These are phyloP conservation scores for Petrocephalus sullivani DNA, from an alignment of 2,797 vertebrate species.

Conservation along the genomic window DNA sequence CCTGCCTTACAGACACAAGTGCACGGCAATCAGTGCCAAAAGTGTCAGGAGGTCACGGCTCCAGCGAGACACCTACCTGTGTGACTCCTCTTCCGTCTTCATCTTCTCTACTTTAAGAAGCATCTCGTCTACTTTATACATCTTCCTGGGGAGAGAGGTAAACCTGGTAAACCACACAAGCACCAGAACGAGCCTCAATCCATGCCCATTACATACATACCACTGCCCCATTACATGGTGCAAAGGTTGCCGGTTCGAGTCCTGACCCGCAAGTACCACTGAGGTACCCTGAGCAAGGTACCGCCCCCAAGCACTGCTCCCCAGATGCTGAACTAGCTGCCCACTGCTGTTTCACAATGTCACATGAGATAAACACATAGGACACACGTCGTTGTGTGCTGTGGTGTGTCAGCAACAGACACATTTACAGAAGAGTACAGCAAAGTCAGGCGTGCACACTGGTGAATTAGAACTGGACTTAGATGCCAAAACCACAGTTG, in stretches of 20 bases:
- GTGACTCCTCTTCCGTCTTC: conserved; percentile 94
- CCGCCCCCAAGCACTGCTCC: no score
- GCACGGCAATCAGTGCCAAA: background rate
- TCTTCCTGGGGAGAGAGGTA: conserved; percentile 68
- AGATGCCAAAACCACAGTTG: background rate
- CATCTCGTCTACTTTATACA: conserved; percentile 95
- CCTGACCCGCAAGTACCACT: no score
- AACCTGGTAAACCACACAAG: background rate
- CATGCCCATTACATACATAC: background rate
- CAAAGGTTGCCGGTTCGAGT: no score
- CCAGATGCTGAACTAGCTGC: no score
- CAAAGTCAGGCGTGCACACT: background rate
- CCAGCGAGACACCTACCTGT: conserved; percentile 68
- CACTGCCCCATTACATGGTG: background rate
- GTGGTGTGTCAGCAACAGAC: no score
- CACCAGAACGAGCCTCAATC: background rate
- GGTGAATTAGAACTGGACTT: background rate
- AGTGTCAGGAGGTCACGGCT: background rate
- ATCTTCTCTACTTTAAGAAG: conserved; percentile 91
- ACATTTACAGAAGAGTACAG: background rate
- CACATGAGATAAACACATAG: no score
- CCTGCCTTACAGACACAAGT: background rate
- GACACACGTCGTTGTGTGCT: no score
- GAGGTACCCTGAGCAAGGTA: no score
- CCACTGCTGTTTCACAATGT: no score